Percentiles rank a stretch among this genome's conserved stretches.
Conservation (phyloP, 2,113 vertebrate species). For the Cyanoramphus novaezelandiae region DNA sequence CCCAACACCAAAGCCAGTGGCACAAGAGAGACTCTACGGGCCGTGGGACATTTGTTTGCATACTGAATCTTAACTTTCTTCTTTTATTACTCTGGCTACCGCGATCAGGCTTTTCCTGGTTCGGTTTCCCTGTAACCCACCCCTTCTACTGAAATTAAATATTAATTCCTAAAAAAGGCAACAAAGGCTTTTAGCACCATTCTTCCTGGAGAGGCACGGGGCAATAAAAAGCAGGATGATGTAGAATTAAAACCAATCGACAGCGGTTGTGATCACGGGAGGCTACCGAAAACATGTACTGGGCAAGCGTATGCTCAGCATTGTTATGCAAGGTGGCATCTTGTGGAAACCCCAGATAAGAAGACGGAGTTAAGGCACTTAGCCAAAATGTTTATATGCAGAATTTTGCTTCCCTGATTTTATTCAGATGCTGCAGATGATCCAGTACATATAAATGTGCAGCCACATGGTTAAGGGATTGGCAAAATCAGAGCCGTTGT, state of each 20-base stretch:
- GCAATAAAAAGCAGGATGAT: not conserved
- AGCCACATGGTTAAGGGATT: conserved; percentile 59
- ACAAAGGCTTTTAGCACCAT: not conserved
- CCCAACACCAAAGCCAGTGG: conserved; percentile 14
- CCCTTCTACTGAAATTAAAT: conserved; percentile 26
- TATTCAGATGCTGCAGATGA: conserved; percentile 67
- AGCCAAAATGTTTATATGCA: conserved; percentile 66
- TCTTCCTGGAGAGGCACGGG: not conserved
- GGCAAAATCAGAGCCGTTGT: conserved; percentile 60
- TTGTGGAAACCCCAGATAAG: conserved; percentile 60
- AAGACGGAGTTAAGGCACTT: conserved; percentile 53
- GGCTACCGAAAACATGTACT: conserved; percentile 9
- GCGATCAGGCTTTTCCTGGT: not conserved
- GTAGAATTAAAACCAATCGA: not conserved
- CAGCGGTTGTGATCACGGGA: not conserved
- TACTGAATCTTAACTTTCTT: not conserved
- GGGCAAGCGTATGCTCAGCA: conserved; percentile 30
- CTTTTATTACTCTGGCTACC: not conserved
- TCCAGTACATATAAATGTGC: conserved; percentile 29
- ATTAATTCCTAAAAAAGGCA: conserved; percentile 5
- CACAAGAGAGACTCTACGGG: not conserved
- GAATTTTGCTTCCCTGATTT: conserved; percentile 70
- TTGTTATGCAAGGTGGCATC: conserved; percentile 60
- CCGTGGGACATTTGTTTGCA: not conserved
- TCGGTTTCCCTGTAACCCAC: not conserved